These are phyloP conservation scores for Nematostella vectensis DNA, from an alignment of 92 coral and sea anemone genomes.

Conservation along the genomic window DNA sequence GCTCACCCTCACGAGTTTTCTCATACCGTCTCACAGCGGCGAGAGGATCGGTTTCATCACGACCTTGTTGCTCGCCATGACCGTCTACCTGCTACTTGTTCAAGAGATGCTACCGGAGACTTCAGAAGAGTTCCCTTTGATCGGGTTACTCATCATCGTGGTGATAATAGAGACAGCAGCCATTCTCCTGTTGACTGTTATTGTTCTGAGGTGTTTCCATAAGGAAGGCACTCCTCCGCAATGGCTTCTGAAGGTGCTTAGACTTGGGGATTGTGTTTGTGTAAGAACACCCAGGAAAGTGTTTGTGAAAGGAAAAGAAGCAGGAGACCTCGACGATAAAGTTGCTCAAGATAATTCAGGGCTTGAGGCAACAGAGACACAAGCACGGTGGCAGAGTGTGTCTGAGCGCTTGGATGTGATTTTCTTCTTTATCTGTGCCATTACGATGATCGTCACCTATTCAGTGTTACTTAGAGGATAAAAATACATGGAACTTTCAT, in stretches of 20 bases:
- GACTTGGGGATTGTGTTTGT: too few species aligned
- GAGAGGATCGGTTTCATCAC: constrained; percentile 72
- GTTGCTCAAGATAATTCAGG: too few species aligned
- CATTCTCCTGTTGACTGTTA: constrained; percentile 37
- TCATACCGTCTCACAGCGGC: constrained; percentile 61
- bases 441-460: constrained; percentile 1
- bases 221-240: constrained; percentile 28
- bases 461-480: too few species aligned
- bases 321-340: too few species aligned
- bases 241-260: too few species aligned
- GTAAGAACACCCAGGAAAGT: too few species aligned
- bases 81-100: constrained; percentile 53
- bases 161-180: constrained; percentile 27
- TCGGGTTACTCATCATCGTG: constrained; percentile 27
- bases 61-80: constrained; percentile 64
- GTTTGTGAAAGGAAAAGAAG: too few species aligned
- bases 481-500: too few species aligned
- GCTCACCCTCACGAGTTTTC: constrained; percentile 49
- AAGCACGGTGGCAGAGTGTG: constrained; percentile 16
- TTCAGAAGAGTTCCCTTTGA: constrained; percentile 39
- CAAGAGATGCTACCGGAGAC: constrained; percentile 53
- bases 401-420: constrained; percentile 2
- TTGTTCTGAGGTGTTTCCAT: constrained; percentile 41
- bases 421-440: constrained; percentile 2
- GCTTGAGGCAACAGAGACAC: constrained; percentile 6